Base-by-base conservation (phyloP, 2,888 invertebrate genomes). In the Malachius bipustulatus region DNA sequence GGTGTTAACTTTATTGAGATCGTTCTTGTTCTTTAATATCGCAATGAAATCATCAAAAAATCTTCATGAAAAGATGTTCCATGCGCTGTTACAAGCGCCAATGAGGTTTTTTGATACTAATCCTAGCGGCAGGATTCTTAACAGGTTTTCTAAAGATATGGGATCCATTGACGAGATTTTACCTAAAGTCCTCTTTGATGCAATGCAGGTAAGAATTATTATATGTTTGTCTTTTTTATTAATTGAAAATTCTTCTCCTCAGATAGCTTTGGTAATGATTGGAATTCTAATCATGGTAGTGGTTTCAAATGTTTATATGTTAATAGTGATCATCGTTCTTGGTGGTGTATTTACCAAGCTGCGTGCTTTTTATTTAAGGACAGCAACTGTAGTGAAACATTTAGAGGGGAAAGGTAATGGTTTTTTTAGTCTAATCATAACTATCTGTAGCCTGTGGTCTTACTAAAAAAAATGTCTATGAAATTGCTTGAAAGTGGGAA, bases 91-190 rank as follows among this genome's bases (percentile, higher is more conserved):
- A 4, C 64, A 75, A 37, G 75, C 81, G 1, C 78, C 81, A 1
- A 77, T 83, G 67, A 62, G 72, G 13, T 88, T 88, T 63, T 88
- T 91, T 56, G 84, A 90, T 50, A 73, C 67, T 0, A 91, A 90
- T 64, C 81, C 89, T 1, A 77, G 80, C 39, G 83, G 83, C 70
- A 60, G 60, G 39, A 75, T 84, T 45, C 59, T 84, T 16, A 84
- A 83, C 59, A 64, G 83, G 32, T 83, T 84, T 57, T 76, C 82
- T 0, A 82, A 81, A 55, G 83, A 84, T 51, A 70, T 78, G 51
- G 80, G 72, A 1, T 62, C 69, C 0, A 69, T 75, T 49, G 75
- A 75, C 50, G 74, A 74, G 43, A 45, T 67, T 3, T 49, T 75
- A 8, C 73, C 74, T 0, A 62, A 55, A 38, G 60, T 64, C 2